Evolutionary conservation across 2,888 invertebrate species (phyloP).

Genomic region (Thyatira batis): DNA sequence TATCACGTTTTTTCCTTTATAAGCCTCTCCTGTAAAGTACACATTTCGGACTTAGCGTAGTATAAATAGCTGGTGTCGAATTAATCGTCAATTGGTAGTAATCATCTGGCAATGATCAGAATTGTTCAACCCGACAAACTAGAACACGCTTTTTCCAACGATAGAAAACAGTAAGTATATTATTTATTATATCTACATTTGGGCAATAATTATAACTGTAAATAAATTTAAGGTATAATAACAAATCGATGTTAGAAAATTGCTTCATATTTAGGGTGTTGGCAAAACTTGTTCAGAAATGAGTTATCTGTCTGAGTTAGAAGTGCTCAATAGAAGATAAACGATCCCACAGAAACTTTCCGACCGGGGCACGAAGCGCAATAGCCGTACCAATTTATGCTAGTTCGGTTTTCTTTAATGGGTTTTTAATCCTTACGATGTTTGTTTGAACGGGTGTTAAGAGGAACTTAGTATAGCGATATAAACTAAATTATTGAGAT

Average conservation of each 20-base stretch:
- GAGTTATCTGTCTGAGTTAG: background rate
- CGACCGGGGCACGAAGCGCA: background rate
- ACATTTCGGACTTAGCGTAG: no score
- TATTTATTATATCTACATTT: no score
- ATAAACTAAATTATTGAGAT: no score
- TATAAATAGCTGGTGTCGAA: no score
- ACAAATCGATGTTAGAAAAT: background rate
- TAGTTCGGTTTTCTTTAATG: background rate
- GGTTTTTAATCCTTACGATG: background rate
- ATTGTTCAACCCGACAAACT: background rate
- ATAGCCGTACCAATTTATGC: background rate
- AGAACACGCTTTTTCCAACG: background rate
- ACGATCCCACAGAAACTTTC: background rate
- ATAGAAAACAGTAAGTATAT: no score
- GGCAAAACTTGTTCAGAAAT: background rate
- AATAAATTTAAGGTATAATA: background rate
- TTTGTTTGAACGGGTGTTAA: background rate
- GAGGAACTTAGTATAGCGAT: no score
- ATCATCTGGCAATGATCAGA: background rate
- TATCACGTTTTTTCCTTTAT: no score
- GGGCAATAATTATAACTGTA: background rate
- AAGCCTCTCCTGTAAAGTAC: no score
- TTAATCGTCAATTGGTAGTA: background rate
- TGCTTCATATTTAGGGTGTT: background rate
- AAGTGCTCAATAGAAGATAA: background rate